Evolutionary conservation across 2,113 vertebrate genomes (phyloP).

Genomic region (Mobula birostris): DNA sequence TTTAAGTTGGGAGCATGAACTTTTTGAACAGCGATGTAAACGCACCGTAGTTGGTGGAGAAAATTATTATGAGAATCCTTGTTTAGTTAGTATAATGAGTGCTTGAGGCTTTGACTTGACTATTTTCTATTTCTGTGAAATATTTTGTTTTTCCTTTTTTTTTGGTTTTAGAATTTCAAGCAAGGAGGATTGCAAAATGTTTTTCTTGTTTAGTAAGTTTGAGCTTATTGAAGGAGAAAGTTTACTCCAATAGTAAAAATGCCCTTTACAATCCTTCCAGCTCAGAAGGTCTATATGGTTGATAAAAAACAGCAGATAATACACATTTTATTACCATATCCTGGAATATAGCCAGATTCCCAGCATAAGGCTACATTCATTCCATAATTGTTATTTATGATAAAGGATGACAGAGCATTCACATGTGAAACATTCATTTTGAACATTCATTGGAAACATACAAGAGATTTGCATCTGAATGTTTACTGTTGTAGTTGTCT

Average conservation of each 20-base stretch:
- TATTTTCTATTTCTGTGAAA: neutral
- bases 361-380: neutral
- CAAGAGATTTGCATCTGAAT: neutral
- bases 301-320: neutral
- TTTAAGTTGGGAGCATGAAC: neutral
- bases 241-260: neutral
- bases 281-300: neutral
- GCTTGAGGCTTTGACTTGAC: neutral
- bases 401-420: neutral
- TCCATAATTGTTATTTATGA: neutral
- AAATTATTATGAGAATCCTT: neutral
- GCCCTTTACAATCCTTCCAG: neutral
- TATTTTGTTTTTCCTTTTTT: neutral
- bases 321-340: neutral
- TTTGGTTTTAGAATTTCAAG: neutral
- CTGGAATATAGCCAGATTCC: neutral
- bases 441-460: too few species aligned
- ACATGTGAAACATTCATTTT: neutral
- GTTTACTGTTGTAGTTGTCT: neutral
- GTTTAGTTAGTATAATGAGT: neutral
- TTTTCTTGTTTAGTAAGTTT: neutral
- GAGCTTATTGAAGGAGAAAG: neutral
- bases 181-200: neutral
- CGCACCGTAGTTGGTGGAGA: neutral
- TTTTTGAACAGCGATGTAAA: neutral